These are phyloP conservation scores for Zaprionus kolodkinae DNA, from an alignment of 1,140 invertebrate species.

Conservation along the genomic window DNA sequence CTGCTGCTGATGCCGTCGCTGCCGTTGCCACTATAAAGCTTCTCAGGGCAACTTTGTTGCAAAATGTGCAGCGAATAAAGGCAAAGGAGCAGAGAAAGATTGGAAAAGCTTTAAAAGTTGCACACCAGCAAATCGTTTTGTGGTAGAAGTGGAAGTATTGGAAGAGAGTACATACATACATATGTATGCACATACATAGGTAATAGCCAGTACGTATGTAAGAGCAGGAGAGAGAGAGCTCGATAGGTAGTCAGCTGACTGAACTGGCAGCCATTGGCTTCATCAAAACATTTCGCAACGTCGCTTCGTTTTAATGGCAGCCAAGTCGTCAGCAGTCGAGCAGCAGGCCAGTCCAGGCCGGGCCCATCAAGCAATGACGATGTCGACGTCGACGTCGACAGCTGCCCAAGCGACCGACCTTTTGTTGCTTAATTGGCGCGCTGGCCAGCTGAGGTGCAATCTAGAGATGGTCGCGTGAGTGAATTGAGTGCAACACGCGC, in stretches of 20 bases:
- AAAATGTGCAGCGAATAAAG: slow-evolving; percentile 64
- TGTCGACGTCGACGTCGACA: slow-evolving; percentile 15
- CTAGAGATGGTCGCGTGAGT: slow-evolving; percentile 1
- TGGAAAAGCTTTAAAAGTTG: slow-evolving; percentile 37
- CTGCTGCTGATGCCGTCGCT: background rate
- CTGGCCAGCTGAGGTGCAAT: slow-evolving; percentile 36
- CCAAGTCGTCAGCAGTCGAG: slow-evolving; percentile 39
- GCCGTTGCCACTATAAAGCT: slow-evolving; percentile 58
- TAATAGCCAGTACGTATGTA: background rate
- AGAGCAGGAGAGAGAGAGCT: slow-evolving; percentile 2
- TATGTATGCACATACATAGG: background rate
- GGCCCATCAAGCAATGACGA: slow-evolving; percentile 9
- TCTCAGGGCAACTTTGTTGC: slow-evolving; percentile 65
- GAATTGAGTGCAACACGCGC: background rate
- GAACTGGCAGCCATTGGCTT: slow-evolving; percentile 48
- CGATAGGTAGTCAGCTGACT: slow-evolving; percentile 24
- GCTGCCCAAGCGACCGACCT: slow-evolving; percentile 42
- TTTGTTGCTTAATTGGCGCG: slow-evolving; percentile 78
- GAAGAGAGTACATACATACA: background rate
- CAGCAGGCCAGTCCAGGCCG: background rate
- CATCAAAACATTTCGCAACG: slow-evolving; percentile 73
- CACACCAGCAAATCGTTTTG: slow-evolving; percentile 25
- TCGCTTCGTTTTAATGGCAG: slow-evolving; percentile 71
- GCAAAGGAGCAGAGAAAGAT: slow-evolving; percentile 25
- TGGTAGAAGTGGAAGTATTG: background rate